Evolutionary conservation across 1,140 invertebrate species (phyloP), one percentile per base, ranked within the genome.

Genomic region (Anastrepha obliqua): DNA sequence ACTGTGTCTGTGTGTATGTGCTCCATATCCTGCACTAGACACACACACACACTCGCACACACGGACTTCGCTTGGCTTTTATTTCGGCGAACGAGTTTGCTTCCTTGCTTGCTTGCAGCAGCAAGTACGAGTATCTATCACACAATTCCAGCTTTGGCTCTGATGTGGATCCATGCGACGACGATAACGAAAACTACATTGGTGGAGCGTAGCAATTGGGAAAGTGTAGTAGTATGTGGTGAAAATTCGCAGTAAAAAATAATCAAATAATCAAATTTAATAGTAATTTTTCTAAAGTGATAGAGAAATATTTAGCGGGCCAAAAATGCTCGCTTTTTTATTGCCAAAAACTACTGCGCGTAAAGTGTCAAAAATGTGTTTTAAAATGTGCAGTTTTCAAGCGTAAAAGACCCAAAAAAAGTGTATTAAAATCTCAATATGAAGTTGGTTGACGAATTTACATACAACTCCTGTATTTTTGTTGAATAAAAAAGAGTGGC

Each of bases 11-110:
- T 17, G 17, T 20, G 17, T n/a, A 47, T 81, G 74, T 81, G 74
- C 74, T 81, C 74, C 47, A 81, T 55, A 81, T 81, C 74, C 74
- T 81, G 74, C 74, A 55, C 74, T 55, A 55, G 17, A 17, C 70
- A 47, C 39, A 51, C 70, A 74, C 67, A 51, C 70, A 74, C 70
- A 70, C 5, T 42, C 39, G 4, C 9, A 1, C 42, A 44, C 47
- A 74, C 70, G 3, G 11, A 51, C 44, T 67, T 7, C 7, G 42
- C 44, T 47, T 42, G 42, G 74, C 47, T 81, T 58, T 81, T 13
- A 20, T 15, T 55, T 81, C 51, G 74, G n/a, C 74, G 11, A 55
- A 81, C 74, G 74, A 81, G 47, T 81, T 55, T 51, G 42, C 42
- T 47, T 42, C 2, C 47, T 78, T 81, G 74, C 47, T 58, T 81